Evolutionary conservation across 2,113 vertebrate species (phyloP).

Genomic region (Cyanoliseus patagonus): DNA sequence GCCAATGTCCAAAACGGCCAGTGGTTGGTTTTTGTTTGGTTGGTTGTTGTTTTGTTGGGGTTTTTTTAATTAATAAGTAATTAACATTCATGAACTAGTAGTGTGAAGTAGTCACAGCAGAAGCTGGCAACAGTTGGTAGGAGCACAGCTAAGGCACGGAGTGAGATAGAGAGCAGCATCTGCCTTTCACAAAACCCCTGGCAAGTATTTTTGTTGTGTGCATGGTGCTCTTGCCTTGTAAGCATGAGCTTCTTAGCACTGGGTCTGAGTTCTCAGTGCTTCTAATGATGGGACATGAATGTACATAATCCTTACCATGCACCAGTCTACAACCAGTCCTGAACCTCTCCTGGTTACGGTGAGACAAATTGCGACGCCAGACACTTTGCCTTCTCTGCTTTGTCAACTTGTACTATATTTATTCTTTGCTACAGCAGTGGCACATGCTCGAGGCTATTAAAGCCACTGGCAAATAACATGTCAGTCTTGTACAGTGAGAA

Average conservation of each 20-base stretch:
- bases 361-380: neutral
- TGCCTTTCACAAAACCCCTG: neutral
- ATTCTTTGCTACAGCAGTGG: neutral
- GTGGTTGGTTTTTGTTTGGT: neutral
- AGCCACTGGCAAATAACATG: neutral
- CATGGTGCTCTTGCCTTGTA: neutral
- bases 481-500: neutral
- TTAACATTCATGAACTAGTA: neutral
- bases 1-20: neutral
- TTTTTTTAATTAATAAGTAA: neutral
- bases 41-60: neutral
- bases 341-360: neutral
- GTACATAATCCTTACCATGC: rapidly evolving
- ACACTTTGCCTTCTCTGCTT: neutral
- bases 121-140: neutral
- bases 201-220: neutral
- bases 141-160: neutral
- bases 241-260: neutral
- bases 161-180: neutral
- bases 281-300: neutral
- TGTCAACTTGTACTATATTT: neutral
- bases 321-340: neutral
- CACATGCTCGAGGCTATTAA: neutral
- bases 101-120: neutral
- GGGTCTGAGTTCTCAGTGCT: neutral